A percentile compares a stretch with the other conserved stretches of the same genome.
phyloP scores from a whole-genome alignment of 2,113 vertebrate species.

The Zosterops lateralis region DNA sequence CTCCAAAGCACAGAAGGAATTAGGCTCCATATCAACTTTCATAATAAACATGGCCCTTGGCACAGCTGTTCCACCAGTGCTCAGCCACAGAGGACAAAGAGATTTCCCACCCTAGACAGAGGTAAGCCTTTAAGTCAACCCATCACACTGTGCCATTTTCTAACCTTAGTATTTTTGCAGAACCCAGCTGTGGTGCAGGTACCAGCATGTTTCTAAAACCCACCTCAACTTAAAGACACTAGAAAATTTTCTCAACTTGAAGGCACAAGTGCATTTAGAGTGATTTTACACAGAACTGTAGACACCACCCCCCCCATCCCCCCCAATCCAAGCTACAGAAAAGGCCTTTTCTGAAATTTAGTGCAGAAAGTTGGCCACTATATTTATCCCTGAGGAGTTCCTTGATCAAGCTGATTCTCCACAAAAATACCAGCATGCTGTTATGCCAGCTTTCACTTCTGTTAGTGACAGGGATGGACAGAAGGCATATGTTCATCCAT shows the following conservation, averaged over 20 bases:
- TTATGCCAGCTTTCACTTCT: constrained; percentile 8
- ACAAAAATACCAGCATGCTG: constrained; percentile 1
- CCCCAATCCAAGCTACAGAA: not conserved
- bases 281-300: not conserved
- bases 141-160: fast-evolving
- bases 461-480: not conserved
- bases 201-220: fast-evolving
- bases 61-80: not conserved
- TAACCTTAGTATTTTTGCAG: fast-evolving
- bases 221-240: not conserved
- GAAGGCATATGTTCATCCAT: constrained; percentile 7
- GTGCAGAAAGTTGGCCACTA: not conserved
- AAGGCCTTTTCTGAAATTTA: not conserved
- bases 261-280: not conserved
- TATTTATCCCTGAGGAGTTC: not conserved
- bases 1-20: not conserved
- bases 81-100: not conserved
- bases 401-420: not conserved
- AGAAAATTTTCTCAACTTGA: too few species aligned
- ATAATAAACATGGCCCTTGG: not conserved
- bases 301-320: not conserved
- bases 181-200: fast-evolving
- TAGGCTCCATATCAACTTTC: not conserved
- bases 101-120: not conserved
- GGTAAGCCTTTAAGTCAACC: not conserved